Evolutionary conservation across 2,888 invertebrate genomes (phyloP), one percentile per base, ranked within the genome.

Genomic region (Siphlonurus alternatus): DNA sequence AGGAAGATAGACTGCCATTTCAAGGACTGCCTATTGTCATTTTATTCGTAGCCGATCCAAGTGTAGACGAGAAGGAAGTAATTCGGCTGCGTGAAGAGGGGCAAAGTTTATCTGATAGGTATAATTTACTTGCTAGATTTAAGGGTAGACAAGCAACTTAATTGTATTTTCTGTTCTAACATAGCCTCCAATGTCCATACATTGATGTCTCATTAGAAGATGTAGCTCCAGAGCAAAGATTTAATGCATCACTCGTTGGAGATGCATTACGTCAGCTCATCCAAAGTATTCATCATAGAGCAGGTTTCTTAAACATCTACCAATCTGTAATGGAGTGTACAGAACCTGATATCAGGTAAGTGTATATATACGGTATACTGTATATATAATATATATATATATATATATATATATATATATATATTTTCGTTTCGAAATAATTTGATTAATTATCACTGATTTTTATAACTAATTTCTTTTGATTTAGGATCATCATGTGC

Each of bases 11-110:
- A 71, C 75, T 87, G 66, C 88, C 89, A 15, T 90, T 93, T 75
- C 91, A 93, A 77, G 76, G 88, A 67, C 77, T 94, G 69, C 95
- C 95, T 1, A 86, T 94, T 72, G 93, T 94, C 61, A 83, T 96
- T 70, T 86, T 96, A 77, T 92, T 94, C 74, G 87, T 93, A 24
- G 90, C 91, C 73, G 92, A 93, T 76, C 81, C 88, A 18, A 80
- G 80, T 66, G 84, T 91, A 74, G 88, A 88, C 69, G 92, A 93
- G 74, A 87, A 89, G 71, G 93, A 93, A 74, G 79, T 89, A n/a
- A 81, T 88, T 67, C 84, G 88, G 72, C 79, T 96, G 64, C 84
- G 91, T 67, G 90, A 92, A 71, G 93, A 93, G 74, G 95, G 94
- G 2, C 89, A 92, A 77, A 88, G 87, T 76, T 81, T 95, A 63